Conservation (phyloP, 2,113 vertebrate genomes). For the Ursus arctos region DNA sequence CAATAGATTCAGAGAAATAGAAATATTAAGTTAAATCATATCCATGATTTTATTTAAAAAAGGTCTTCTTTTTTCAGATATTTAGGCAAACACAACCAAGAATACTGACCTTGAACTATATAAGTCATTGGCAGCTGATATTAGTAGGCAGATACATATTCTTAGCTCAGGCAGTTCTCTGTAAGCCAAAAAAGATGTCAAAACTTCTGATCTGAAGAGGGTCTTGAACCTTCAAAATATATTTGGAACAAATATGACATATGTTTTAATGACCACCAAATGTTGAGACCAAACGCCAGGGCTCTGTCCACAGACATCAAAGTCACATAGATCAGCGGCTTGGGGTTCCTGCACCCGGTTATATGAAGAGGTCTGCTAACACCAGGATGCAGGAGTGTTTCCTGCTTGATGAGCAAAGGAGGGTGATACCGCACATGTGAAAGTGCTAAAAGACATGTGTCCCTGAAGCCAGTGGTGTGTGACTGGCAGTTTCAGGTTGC, state of each 20-base stretch:
- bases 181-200: constrained; percentile 49
- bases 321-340: not conserved
- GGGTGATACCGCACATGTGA: not conserved
- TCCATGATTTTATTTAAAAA: constrained; percentile 26
- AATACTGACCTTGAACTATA: not conserved
- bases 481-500: constrained; percentile 68
- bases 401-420: not conserved
- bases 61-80: not conserved
- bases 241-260: constrained; percentile 37
- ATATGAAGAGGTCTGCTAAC: not conserved
- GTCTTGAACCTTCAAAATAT: not conserved
- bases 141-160: constrained; percentile 32
- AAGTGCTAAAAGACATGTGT: not conserved
- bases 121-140: not conserved
- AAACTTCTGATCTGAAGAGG: not conserved
- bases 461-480: constrained; percentile 47
- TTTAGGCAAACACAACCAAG: not conserved
- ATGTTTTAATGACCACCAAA: constrained; percentile 17
- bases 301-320: constrained; percentile 21
- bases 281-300: not conserved
- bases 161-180: constrained; percentile 9
- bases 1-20: not conserved
- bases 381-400: not conserved
- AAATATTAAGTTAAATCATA: not conserved
- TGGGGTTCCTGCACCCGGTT: not conserved